Base-by-base conservation (phyloP, 2,888 invertebrate genomes). In the Tachina lurida region DNA sequence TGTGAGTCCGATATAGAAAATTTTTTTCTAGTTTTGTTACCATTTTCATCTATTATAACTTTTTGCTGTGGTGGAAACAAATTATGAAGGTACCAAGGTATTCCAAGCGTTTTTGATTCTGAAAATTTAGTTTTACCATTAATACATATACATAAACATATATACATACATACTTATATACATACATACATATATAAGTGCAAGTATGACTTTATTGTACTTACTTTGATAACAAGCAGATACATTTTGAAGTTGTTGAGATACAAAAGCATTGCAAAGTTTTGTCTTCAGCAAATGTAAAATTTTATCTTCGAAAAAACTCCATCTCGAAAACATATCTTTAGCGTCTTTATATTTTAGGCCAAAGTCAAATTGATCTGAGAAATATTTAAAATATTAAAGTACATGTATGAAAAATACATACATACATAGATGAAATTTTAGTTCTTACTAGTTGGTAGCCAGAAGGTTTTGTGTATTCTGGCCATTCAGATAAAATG, bases 401-500 rank as follows among this genome's bases (percentile, higher is more conserved):
- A 54, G 5, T 54, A 54, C 15, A 15, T 41, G 10, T 43, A 17
- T 19, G n/a, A 19, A 45, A 15, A 43, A 19, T 45, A 65, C 45
- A 7, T 17, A n/a, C 17, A 41, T 22, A 22, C 22, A 22, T 22
- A 22, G 22, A 22, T 22, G 22, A 43, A 41, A 43, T 65, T 43
- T 45, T 45, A 45, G 17, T 19, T 45, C 52, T 52, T 52, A 75
- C 74, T 15, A 63, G 12, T 19, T 75, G 39, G 13, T 19, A 17
- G 1, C 52, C 74, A 17, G 62, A 62, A 2, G 63, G 73, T 19
- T 49, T 75, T 41, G 10, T 17, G 17, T 75, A 75, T 15, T 75
- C 74, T 13, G 74, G 74, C 63, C 74, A 75, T 41, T 52, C 19
- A 15, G 52, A 31, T 19, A 63, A 19, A 7, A 75, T 75, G 13